phyloP scores from a whole-genome alignment of 2,797 vertebrate species.

The Chelon labrosus region DNA sequence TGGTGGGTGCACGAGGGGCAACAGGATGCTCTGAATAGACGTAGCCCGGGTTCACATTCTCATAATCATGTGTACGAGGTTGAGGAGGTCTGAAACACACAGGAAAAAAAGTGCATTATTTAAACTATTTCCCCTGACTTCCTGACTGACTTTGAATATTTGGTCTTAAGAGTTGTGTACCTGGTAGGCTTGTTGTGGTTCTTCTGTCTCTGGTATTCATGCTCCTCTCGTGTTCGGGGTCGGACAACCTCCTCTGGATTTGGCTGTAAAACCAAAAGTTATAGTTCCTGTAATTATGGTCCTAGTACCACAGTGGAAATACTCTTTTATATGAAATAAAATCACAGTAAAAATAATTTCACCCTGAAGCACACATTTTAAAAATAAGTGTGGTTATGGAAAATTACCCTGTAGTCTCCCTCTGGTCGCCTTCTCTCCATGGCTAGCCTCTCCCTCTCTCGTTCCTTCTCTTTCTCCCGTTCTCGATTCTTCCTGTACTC shows the following conservation, averaged over 20 bases:
- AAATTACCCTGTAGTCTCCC: constrained; percentile 89
- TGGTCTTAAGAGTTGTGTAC: constrained; percentile 71
- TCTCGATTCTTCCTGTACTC: constrained; percentile 91
- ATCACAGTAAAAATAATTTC: constrained; percentile 7
- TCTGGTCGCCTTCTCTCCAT: constrained; percentile 87
- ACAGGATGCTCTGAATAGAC: constrained; percentile 75
- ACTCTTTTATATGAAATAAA: constrained; percentile 2
- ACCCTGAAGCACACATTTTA: background rate
- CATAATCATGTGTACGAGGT: constrained; percentile 80
- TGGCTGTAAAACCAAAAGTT: constrained; percentile 72
- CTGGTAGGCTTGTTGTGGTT: constrained; percentile 88
- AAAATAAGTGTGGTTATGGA: constrained; percentile 6
- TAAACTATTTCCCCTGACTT: background rate
- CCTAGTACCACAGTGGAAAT: constrained; percentile 24
- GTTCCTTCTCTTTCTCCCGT: constrained; percentile 87
- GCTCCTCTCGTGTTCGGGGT: constrained; percentile 88
- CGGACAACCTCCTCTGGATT: constrained; percentile 84
- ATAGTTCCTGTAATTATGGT: constrained; percentile 13
- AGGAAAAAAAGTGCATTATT: background rate
- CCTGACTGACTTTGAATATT: background rate
- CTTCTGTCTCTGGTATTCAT: constrained; percentile 87
- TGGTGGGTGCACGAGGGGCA: constrained; percentile 70
- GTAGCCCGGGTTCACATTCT: constrained; percentile 82
- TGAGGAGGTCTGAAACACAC: constrained; percentile 76
- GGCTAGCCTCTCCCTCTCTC: constrained; percentile 84